phyloP scores from a whole-genome alignment of 2,888 invertebrate species.

The Itoplectis maculator region DNA sequence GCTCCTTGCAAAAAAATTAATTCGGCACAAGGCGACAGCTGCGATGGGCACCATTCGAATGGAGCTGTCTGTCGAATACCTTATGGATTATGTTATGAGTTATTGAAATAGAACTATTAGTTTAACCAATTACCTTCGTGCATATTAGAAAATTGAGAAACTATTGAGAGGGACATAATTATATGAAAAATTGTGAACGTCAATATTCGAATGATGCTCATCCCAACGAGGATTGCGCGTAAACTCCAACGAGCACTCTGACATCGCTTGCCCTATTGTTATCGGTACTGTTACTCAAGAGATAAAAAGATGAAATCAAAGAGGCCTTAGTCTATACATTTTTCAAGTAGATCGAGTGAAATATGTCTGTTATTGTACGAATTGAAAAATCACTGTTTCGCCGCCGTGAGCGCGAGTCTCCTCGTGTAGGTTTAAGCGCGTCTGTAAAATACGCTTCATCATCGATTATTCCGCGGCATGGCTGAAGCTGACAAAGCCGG shows the following conservation, averaged over 20 bases:
- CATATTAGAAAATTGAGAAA: too few relatives aligned
- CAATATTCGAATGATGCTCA: not conserved
- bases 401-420: constrained; percentile 28
- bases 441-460: constrained; percentile 59
- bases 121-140: too few relatives aligned
- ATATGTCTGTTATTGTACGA: constrained; percentile 56
- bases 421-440: constrained; percentile 44
- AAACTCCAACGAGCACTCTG: constrained; percentile 12
- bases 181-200: not conserved
- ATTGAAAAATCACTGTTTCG: constrained; percentile 29
- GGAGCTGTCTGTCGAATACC: not conserved
- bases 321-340: constrained; percentile 71
- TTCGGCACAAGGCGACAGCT: constrained; percentile 18
- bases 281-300: constrained; percentile 62
- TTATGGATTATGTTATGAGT: not conserved
- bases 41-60: constrained; percentile 5
- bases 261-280: constrained; percentile 59
- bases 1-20: constrained; percentile 39
- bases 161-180: not conserved
- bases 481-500: not conserved
- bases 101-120: not conserved
- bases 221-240: constrained; percentile 5
- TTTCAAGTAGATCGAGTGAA: constrained; percentile 59
- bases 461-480: constrained; percentile 27
- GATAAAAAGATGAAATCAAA: constrained; percentile 60